Evolutionary conservation across 2,797 vertebrate species (phyloP), one percentile per base, ranked within the genome.

Genomic region (Cyprinodon diabolis): DNA sequence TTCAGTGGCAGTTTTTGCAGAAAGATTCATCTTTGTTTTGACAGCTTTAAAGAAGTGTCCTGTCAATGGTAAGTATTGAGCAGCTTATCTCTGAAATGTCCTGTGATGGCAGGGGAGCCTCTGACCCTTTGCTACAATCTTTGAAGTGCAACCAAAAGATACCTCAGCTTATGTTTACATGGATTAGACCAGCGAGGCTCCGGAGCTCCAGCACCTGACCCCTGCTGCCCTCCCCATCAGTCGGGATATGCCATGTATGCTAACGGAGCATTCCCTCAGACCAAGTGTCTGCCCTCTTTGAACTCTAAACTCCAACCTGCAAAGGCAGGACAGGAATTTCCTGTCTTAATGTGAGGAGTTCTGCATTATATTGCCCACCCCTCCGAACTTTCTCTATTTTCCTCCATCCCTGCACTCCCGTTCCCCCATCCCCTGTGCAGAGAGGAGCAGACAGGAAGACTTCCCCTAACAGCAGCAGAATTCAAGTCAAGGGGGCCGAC

Each of bases 281-380:
- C 70, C 72, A 66, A 77, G 71, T 69, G 80, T 80, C 83, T 92
- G 84, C 83, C 77, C 84, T 85, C 85, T 77, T 52, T 88, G 84
- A 92, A 87, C 85, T 81, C 52, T 78, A 63, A 85, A 73, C 82
- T 87, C 76, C 73, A 86, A 89, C 86, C 81, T 87, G 81, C 74
- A 76, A 84, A 85, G 80, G 74, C 80, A 78, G 66, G 79, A 82
- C 54, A 88, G 88, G 90, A 91, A 93, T 91, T 91, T 93, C 90
- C 90, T 91, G 88, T 82, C 81, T 77, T 79, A 77, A 86, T 86
- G 76, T 76, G 85, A 85, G 47, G 77, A 71, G 66, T 74, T 68
- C 76, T 45, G 79, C 74, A 80, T 83, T 66, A 75, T 72, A 75
- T 43, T 51, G 77, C 43, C 55, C 21, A 40, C 69, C 63, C 72